phyloP scores from a whole-genome alignment of 2,797 vertebrate genomes.

The Spizella passerina region DNA sequence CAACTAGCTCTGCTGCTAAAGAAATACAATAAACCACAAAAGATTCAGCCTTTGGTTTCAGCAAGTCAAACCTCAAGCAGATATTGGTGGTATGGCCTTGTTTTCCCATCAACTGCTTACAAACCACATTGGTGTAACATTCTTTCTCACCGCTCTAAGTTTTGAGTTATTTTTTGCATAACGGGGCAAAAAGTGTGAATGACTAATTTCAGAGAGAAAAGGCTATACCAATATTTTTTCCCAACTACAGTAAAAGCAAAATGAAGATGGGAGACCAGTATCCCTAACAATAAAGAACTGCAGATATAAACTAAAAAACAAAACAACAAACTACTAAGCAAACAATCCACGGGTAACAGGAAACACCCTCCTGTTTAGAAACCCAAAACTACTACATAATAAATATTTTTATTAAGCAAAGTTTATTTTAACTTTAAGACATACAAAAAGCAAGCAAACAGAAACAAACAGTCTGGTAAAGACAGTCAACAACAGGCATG shows the following conservation, averaged over 20 bases:
- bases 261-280: not conserved
- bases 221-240: not conserved
- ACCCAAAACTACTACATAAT: not conserved
- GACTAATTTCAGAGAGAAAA: not conserved
- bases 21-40: not conserved
- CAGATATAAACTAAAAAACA: not conserved
- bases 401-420: not conserved
- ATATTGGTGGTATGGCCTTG: not conserved
- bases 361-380: not conserved
- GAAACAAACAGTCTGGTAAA: not conserved
- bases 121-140: not conserved
- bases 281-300: not conserved
- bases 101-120: not conserved
- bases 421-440: not conserved
- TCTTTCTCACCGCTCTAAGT: not conserved
- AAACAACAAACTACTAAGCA: not conserved
- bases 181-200: not conserved
- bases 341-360: fast-evolving
- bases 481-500: not conserved
- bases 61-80: not conserved
- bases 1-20: not conserved
- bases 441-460: not conserved
- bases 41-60: not conserved
- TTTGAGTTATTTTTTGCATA: not conserved
- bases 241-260: not conserved